A percentile compares a stretch with the other conserved stretches of the same genome.
phyloP scores from a whole-genome alignment of 2,797 vertebrate genomes.

The Lagodon rhomboides region DNA sequence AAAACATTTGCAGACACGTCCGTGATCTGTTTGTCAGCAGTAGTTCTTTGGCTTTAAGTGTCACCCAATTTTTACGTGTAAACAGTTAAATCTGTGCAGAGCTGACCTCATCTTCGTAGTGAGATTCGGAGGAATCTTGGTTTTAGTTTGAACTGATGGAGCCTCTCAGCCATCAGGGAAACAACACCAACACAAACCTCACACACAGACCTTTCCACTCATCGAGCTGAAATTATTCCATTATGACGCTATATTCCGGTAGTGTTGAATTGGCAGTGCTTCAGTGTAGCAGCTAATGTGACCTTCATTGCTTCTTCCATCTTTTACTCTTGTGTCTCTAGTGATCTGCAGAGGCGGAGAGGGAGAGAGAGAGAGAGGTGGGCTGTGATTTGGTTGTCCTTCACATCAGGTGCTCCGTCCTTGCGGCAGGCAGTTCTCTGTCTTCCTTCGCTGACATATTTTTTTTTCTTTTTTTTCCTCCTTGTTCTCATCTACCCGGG shows the following conservation, averaged over 20 bases:
- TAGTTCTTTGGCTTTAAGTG: slow-evolving; percentile 21
- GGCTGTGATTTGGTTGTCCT: slow-evolving; percentile 70
- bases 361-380: slow-evolving; percentile 25
- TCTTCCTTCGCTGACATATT: slow-evolving; percentile 58
- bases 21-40: slow-evolving; percentile 9
- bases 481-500: slow-evolving; percentile 36
- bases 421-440: slow-evolving; percentile 68
- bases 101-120: slow-evolving; percentile 26
- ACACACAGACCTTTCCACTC: slow-evolving; percentile 19
- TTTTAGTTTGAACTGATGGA: slow-evolving; percentile 31
- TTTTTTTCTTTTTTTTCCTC: background rate
- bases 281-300: slow-evolving; percentile 54
- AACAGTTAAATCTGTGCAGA: slow-evolving; percentile 19
- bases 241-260: slow-evolving; percentile 21
- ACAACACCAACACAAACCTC: background rate
- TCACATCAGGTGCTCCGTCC: slow-evolving; percentile 71
- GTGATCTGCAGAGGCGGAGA: slow-evolving; percentile 57
- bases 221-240: slow-evolving; percentile 38
- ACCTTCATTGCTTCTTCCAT: slow-evolving; percentile 65
- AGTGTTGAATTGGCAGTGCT: slow-evolving; percentile 44
- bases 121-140: slow-evolving; percentile 20
- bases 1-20: slow-evolving; percentile 6
- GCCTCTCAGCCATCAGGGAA: slow-evolving; percentile 1
- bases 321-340: slow-evolving; percentile 49
- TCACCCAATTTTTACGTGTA: slow-evolving; percentile 15